Percentiles rank a stretch among this genome's conserved stretches.
Conservation (phyloP, 2,113 vertebrate genomes). For the Laticauda colubrina region DNA sequence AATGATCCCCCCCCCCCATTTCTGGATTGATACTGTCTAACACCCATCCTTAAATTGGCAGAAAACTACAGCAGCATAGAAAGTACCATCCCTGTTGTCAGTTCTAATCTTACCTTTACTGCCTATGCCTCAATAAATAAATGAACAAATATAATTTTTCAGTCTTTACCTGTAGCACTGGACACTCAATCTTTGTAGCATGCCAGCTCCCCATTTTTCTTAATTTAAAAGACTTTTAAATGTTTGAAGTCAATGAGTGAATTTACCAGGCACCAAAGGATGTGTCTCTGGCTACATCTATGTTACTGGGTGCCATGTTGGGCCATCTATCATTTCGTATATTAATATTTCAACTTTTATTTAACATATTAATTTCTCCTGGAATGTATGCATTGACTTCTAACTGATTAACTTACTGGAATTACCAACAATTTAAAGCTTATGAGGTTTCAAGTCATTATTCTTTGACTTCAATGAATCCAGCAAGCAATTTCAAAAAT, state of each 20-base stretch:
- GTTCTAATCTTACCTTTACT: not conserved
- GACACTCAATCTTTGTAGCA: not conserved
- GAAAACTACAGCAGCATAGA: not conserved
- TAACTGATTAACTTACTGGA: not conserved
- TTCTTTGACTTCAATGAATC: not conserved
- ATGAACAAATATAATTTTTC: not conserved
- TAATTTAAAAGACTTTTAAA: not conserved
- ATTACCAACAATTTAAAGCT: not conserved
- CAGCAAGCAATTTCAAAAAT: not conserved
- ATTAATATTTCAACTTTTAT: not conserved
- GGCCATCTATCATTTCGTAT: not conserved
- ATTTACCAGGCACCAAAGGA: not conserved
- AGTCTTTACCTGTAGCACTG: not conserved
- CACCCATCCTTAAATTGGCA: not conserved
- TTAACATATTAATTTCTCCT: not conserved
- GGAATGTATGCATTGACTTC: not conserved
- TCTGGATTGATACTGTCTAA: not conserved
- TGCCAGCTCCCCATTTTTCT: not conserved
- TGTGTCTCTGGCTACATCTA: not conserved
- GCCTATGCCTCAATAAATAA: not conserved
- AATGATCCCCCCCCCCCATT: not conserved
- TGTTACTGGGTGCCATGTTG: not conserved
- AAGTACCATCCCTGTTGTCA: not conserved
- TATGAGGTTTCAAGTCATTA: not conserved
- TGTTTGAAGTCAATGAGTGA: not conserved